These are phyloP conservation scores for Corythoichthys haematopterus DNA, from an alignment of 2,113 vertebrate genomes.

Conservation along the genomic window DNA sequence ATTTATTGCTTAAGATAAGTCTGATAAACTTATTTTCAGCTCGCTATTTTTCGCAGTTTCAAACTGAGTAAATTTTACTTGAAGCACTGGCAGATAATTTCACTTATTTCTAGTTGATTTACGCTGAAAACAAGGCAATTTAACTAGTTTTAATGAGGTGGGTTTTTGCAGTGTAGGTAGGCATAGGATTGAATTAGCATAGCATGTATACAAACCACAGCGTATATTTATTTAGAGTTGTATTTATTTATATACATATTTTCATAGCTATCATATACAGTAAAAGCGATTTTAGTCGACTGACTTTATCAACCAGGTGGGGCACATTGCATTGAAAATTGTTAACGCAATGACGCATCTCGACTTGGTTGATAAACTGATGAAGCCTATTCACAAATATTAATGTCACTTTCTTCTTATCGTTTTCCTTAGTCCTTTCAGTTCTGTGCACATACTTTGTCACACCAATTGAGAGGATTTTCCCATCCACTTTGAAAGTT, in stretches of 20 bases:
- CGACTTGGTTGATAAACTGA: background rate
- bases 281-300: background rate
- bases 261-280: background rate
- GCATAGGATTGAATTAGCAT: conserved; percentile 1
- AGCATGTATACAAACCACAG: background rate
- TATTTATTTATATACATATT: background rate
- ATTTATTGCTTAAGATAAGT: too few relatives aligned
- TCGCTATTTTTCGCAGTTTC: too few relatives aligned
- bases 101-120: too few relatives aligned
- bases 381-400: background rate
- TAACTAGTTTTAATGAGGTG: too few relatives aligned
- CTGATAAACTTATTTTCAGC: too few relatives aligned
- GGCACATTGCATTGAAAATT: background rate
- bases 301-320: background rate
- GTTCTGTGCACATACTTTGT: background rate
- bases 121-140: too few relatives aligned
- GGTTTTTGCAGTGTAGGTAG: background rate
- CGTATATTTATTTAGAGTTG: background rate
- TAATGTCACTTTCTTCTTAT: background rate
- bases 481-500: background rate
- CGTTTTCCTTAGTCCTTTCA: background rate
- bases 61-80: too few relatives aligned
- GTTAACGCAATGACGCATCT: background rate
- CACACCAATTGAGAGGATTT: conserved; percentile 1
- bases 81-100: too few relatives aligned